These are phyloP conservation scores for Dicranocentrus wangi DNA, from an alignment of 2,888 invertebrate species.

Conservation along the genomic window DNA sequence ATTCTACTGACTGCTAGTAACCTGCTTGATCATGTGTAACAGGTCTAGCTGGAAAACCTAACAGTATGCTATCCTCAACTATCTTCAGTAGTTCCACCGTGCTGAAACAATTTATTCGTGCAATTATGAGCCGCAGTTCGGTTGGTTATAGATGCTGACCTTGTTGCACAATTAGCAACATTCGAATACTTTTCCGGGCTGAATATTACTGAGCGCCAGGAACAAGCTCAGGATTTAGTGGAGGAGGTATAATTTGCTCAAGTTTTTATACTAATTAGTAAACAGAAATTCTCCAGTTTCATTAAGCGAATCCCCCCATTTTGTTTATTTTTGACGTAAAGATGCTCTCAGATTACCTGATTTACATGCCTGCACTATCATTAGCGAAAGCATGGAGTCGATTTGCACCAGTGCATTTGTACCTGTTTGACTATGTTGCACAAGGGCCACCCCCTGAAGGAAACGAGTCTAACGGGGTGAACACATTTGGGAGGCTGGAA, in stretches of 20 bases:
- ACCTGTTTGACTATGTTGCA: constrained; percentile 68
- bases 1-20: too few species aligned
- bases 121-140: constrained; percentile 42
- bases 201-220: constrained; percentile 63
- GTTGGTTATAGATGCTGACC: constrained; percentile 54
- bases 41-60: constrained; percentile 57
- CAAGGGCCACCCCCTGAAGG: not conserved
- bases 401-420: constrained; percentile 69
- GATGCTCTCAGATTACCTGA: constrained; percentile 67
- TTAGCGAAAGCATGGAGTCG: constrained; percentile 67
- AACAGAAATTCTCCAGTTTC: not conserved
- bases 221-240: constrained; percentile 68
- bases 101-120: constrained; percentile 67
- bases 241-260: constrained; percentile 63
- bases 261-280: not conserved
- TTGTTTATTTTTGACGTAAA: constrained; percentile 25
- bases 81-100: constrained; percentile 52
- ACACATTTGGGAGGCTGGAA: constrained; percentile 11
- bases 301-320: too few species aligned
- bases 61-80: constrained; percentile 30
- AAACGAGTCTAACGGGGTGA: not conserved
- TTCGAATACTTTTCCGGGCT: constrained; percentile 72
- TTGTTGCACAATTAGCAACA: constrained; percentile 58
- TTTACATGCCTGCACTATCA: constrained; percentile 66
- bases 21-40: not conserved